Evolutionary conservation across 2,113 vertebrate genomes (phyloP), one percentile per base, ranked within the genome.

Genomic region (Tylochromis polylepis): DNA sequence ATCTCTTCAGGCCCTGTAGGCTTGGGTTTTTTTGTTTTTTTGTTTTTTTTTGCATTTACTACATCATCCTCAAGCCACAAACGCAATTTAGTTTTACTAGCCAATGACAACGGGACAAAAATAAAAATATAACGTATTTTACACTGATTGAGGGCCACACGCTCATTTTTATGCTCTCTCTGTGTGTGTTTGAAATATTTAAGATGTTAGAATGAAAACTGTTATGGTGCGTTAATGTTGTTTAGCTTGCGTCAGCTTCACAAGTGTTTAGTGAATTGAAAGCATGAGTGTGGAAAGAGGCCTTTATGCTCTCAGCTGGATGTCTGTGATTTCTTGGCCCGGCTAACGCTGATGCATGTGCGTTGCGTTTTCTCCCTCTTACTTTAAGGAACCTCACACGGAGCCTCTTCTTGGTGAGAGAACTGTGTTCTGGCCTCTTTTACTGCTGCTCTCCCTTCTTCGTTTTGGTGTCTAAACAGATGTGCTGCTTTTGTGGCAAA

Each of bases 351-450:
- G 90, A 87, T 86, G 86, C 89, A 88, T 92, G 77, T 95, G 90
- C 89, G 57, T 88, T 94, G 79, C 91, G 43, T 96, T 75, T 89
- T 95, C 91, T 93, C 88, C 89, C 87, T 92, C 83, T 91, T 79
- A 90, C 83, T 89, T 89, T 85, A 95, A 96, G 95, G 95, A 95
- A 57, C 95, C 80, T 93, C 93, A 89, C 79, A 92, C 43, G 95
- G 92, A 95, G 86, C 92, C 87, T 89, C 92, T 93, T 88, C 92
- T 92, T 59, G 95, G 95, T 96, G 96, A 96, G 96, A 95, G 87
- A 89, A 87, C n/a, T 87, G 89, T 85, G 87, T 92, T 93, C 81
- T 87, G 92, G 88, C 88, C 84, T 94, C 55, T 87, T 80, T 84
- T 53, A 43, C 51, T 53, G 22, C 62, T 51, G 62, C 70, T 65